Percentiles rank a stretch among this genome's conserved stretches.
These are phyloP conservation scores for Rhipidura dahli DNA, from an alignment of 2,113 vertebrate species.

Conservation along the genomic window DNA sequence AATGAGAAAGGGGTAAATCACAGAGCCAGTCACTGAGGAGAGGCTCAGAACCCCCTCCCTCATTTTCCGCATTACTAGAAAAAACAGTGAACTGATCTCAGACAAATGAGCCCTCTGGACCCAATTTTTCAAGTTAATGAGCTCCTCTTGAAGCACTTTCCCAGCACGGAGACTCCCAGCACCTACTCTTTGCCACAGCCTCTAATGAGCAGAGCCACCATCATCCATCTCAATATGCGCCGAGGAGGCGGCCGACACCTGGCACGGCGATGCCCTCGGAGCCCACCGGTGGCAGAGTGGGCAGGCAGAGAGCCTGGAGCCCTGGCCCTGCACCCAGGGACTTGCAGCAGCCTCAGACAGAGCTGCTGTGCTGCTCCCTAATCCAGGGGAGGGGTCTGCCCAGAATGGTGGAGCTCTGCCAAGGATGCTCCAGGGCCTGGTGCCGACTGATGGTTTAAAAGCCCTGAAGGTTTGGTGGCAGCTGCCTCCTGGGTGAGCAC, in stretches of 20 bases:
- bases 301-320: not conserved
- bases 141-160: conserved; percentile 4
- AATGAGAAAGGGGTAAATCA: not conserved
- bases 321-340: not conserved
- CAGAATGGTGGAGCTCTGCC: not conserved
- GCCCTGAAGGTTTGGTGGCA: not conserved
- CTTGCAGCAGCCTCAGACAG: not conserved
- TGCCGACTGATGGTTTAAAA: not conserved
- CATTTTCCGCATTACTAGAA: not conserved
- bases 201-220: conserved; percentile 2
- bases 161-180: not conserved
- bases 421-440: not conserved
- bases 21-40: not conserved
- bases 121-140: conserved; percentile 40
- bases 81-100: not conserved
- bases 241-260: fast-evolving
- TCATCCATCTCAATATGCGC: not conserved
- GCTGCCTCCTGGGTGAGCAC: not conserved
- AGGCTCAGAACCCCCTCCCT: not conserved
- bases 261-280: fast-evolving
- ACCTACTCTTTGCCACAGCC: not conserved
- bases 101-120: conserved; percentile 38
- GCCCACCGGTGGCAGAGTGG: fast-evolving
- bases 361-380: fast-evolving
- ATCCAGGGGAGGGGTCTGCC: not conserved